Base-by-base conservation (phyloP, 37 sponge, comb jelly and placozoan species). In the Ephydatia muelleri region DNA sequence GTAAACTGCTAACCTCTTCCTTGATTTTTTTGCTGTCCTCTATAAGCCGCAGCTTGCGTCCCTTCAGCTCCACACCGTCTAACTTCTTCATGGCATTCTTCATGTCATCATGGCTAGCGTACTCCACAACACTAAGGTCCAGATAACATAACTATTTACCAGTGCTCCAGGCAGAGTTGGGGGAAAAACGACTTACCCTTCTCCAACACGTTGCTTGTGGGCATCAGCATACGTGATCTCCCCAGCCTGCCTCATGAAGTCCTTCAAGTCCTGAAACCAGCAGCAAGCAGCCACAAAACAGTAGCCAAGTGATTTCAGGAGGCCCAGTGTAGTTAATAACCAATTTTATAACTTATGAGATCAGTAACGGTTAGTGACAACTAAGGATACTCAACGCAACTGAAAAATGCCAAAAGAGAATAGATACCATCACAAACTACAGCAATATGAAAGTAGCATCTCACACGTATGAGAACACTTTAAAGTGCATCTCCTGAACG, bases 201-300 rank as follows among this genome's bases (percentile, higher is more conserved):
- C 99, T 49, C 97, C 97, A 43, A 82, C 88, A 81, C 94, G 73
- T 38, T 87, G 88, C 47, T 95, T 93, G 86, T 99, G 99, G n/a
- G 99, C 99, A 81, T 99, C 99, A 72, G 99, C 99, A 87, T 92
- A 99, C 0, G 99, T 97, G 29, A 99, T 95, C 73, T 97, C 96
- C 16, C 96, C 99, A 37, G 94, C 97, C 19, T 82, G 78, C 19
- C 99, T 82, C 87, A 97, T 88, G 88, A 94, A 95, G 82, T 99
- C 99, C 78, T 99, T 99, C 88, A 99, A 47, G 75, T 99, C 99
- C 96, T 97, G 84, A 43, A 34, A 82, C 57, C 57, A 57, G 57
- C 57, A 48, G 5, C 27, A 85, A 32, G n/a, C 38, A 65, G 30
- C 33, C 43, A 78, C 38, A 70, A 39, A 34, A 14, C 14, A 21